Evolutionary conservation across 2,888 invertebrate species (phyloP).

Genomic region (Osedax fenrisi): DNA sequence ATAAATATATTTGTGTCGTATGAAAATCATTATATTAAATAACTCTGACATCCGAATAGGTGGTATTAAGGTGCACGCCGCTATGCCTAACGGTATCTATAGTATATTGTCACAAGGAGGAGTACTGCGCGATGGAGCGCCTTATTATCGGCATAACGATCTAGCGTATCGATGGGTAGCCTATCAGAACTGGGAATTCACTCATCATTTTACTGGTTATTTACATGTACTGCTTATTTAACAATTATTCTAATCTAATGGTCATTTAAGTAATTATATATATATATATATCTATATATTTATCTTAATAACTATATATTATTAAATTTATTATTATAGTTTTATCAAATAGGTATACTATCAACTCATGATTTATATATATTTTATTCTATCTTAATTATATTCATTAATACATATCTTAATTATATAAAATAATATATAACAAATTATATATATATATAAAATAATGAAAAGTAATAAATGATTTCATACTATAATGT

Average conservation of each 20-base stretch:
- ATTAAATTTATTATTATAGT: too few relatives aligned
- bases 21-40: too few relatives aligned
- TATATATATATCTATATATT: too few relatives aligned
- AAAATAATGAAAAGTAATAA: not conserved
- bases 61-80: not conserved
- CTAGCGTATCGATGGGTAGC: conserved; percentile 70
- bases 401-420: too few relatives aligned
- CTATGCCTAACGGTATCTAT: conserved; percentile 69
- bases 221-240: not conserved
- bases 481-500: not conserved
- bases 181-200: conserved; percentile 66
- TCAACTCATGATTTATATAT: too few relatives aligned
- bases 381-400: too few relatives aligned
- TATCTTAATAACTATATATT: too few relatives aligned
- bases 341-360: too few relatives aligned
- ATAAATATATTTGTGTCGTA: too few relatives aligned
- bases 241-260: not conserved
- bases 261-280: not conserved
- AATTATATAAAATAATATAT: not conserved
- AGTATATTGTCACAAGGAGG: conserved; percentile 60
- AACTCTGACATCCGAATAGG: not conserved
- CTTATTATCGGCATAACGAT: conserved; percentile 63
- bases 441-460: not conserved
- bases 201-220: not conserved
- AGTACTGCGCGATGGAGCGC: conserved; percentile 50